Percentiles rank a stretch among this genome's conserved stretches.
Evolutionary conservation across 2,888 invertebrate genomes (phyloP).

Genomic region (Napeogenes sylphis): DNA sequence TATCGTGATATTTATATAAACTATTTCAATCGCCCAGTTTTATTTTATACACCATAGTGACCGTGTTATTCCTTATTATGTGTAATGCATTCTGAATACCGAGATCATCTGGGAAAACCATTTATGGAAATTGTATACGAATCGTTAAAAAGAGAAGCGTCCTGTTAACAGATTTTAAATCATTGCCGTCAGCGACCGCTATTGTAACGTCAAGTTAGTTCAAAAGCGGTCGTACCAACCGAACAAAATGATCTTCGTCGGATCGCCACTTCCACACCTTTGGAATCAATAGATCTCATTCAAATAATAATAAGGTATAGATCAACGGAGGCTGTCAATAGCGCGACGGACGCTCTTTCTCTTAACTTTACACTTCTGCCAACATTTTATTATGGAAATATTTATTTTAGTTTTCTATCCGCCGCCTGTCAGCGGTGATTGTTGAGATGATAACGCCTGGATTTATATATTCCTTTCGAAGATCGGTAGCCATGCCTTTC

Average conservation of each 20-base stretch:
- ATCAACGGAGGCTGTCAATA: slow-evolving; percentile 52
- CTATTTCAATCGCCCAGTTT: slow-evolving; percentile 28
- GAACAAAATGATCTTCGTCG: slow-evolving; percentile 75
- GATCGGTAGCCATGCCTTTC: slow-evolving; percentile 65
- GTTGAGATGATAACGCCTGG: slow-evolving; percentile 71
- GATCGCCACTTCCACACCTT: slow-evolving; percentile 71
- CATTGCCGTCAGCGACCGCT: slow-evolving; percentile 73
- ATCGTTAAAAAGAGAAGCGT: slow-evolving; percentile 77
- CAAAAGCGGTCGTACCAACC: slow-evolving; percentile 73
- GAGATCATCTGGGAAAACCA: slow-evolving; percentile 69
- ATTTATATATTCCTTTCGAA: slow-evolving; percentile 75
- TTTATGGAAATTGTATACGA: slow-evolving; percentile 77
- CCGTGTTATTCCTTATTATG: slow-evolving; percentile 59
- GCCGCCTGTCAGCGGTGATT: slow-evolving; percentile 58
- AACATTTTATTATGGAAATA: slow-evolving; percentile 73
- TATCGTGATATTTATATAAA: slow-evolving; percentile 43
- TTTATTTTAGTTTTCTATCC: slow-evolving; percentile 65
- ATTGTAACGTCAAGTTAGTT: slow-evolving; percentile 77
- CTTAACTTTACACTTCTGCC: slow-evolving; percentile 49
- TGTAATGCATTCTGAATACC: slow-evolving; percentile 58
- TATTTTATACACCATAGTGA: slow-evolving; percentile 36
- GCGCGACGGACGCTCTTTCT: slow-evolving; percentile 31
- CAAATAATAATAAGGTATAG: slow-evolving; percentile 78
- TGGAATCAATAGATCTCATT: slow-evolving; percentile 75
- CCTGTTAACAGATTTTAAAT: slow-evolving; percentile 79